A percentile compares a stretch with the other conserved stretches of the same genome.
Conservation (phyloP, 2,797 vertebrate species). For the Xiphorhynchus erythropygius region DNA sequence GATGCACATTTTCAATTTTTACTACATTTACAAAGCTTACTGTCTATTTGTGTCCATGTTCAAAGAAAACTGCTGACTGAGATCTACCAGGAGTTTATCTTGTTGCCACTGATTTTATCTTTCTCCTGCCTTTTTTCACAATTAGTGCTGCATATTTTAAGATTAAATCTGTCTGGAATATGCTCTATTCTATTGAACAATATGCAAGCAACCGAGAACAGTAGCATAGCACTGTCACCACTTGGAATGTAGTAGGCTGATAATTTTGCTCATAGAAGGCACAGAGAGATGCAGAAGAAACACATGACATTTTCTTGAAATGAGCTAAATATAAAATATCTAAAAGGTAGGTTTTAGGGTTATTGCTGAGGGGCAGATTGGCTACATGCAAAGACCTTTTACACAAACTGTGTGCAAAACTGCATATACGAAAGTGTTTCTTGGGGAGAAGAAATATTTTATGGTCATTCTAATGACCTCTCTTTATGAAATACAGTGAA, state of each 20-base stretch:
- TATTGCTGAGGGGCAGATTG: not conserved
- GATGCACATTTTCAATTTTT: not conserved
- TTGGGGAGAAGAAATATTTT: not conserved
- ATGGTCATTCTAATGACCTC: not conserved
- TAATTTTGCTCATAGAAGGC: not conserved
- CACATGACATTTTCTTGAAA: not conserved
- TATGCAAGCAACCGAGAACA: not conserved
- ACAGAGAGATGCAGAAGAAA: not conserved
- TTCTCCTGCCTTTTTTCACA: constrained; percentile 11
- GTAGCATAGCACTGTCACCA: not conserved
- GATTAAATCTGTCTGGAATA: constrained; percentile 23
- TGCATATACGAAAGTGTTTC: not conserved
- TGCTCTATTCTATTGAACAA: not conserved
- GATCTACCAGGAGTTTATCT: not conserved
- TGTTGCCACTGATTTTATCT: constrained; percentile 12
- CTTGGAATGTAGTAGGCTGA: not conserved
- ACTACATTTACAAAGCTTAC: not conserved
- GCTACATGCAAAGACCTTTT: not conserved
- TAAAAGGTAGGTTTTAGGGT: not conserved
- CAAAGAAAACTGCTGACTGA: constrained; percentile 21
- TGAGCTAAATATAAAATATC: not conserved
- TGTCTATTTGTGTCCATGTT: not conserved
- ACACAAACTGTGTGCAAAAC: not conserved
- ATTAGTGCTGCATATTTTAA: constrained; percentile 38
- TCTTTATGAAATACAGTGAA: not conserved